Base-by-base conservation (phyloP, 37 sponge, comb jelly and placozoan species). In the Ephydatia muelleri region DNA sequence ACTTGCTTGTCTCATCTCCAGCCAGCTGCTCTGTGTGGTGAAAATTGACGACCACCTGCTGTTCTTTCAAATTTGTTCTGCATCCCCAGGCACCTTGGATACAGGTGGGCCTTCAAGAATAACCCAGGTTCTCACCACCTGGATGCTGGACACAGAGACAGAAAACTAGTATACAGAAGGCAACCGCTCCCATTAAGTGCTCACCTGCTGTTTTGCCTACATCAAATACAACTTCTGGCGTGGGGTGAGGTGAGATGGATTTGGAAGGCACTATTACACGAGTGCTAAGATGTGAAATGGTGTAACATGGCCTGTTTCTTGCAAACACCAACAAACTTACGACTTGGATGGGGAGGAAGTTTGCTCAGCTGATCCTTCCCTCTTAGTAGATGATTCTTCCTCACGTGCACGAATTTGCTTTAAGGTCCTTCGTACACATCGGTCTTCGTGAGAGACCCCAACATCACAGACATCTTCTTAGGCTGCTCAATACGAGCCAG, bases 31-130 rank as follows among this genome's bases (percentile, higher is more conserved):
- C 85, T 26, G 73, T 36, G 28, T 80, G 22, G 19, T 66, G 80
- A 36, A 84, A 84, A 13, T 80, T 66, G 0, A 89, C 81, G 34
- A 69, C 48, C 34, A 89, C 90, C 28, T 81, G 40, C 82, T 89
- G 85, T 26, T 84, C 83, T 32, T 89, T n/a, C n/a, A n/a, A n/a
- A n/a, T n/a, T n/a, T n/a, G n/a, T n/a, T n/a, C 65, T 5, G 5
- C 43, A 38, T 84, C 85, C 0, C 35, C 80, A 40, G 32, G 26
- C 21, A 73, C 33, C n/a, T 68, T 27, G 34, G 30, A 0, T 1
- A 49, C 49, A 19, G 90, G 90, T 40, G 90, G 90, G 1, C 74
- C 28, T 6, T 49, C 49, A 66, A 89, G 49, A 0, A 85, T 32
- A 21, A 81, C 76, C 85, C 85, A 89, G 2, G 2, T 32, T 68